phyloP scores from a whole-genome alignment of 2,113 vertebrate genomes.

The Sinocyclocheilus anshuiensis region DNA sequence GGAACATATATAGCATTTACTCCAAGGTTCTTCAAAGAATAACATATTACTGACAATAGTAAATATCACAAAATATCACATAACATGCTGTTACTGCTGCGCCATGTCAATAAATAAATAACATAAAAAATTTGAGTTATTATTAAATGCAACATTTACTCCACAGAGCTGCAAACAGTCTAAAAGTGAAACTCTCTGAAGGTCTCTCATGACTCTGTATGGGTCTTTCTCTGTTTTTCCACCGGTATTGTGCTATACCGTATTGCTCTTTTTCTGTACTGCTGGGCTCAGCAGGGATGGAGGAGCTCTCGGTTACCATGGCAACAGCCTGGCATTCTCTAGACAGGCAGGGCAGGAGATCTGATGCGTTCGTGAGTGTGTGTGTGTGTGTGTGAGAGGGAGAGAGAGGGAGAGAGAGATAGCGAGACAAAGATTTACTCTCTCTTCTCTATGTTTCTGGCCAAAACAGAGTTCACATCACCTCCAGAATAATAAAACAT shows the following conservation, averaged over 20 bases:
- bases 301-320: constrained; percentile 53
- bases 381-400: neutral
- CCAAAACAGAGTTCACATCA: constrained; percentile 23
- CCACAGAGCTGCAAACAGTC: neutral
- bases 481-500: constrained; percentile 7
- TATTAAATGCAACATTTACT: neutral
- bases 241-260: neutral
- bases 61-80: too few species aligned
- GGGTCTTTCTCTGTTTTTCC: neutral
- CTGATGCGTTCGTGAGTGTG: constrained; percentile 24
- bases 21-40: too few species aligned
- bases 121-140: neutral
- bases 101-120: too few species aligned
- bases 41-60: too few species aligned
- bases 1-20: too few species aligned
- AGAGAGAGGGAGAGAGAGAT: neutral
- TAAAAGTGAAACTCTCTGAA: neutral
- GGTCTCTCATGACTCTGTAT: neutral
- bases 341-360: constrained; percentile 41
- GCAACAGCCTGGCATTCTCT: constrained; percentile 61
- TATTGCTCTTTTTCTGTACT: constrained; percentile 34
- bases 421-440: constrained; percentile 28
- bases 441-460: neutral
- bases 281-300: constrained; percentile 55
- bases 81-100: too few species aligned